A percentile compares a stretch with the other conserved stretches of the same genome.
These are phyloP conservation scores for Dascyllus trimaculatus DNA, from an alignment of 2,113 vertebrate species.

Conservation along the genomic window DNA sequence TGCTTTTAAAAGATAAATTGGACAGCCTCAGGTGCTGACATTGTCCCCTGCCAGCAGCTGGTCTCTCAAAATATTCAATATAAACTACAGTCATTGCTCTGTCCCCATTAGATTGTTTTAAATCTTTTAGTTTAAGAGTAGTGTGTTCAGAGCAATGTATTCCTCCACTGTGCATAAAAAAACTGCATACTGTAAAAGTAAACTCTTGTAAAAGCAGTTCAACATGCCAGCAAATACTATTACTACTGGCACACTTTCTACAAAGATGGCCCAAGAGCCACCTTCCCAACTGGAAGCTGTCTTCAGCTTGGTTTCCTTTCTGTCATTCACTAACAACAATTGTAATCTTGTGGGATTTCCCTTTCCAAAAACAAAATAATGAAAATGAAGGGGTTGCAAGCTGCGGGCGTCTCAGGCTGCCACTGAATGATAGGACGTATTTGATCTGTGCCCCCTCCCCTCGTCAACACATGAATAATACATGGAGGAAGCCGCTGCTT, in stretches of 20 bases:
- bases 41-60: background rate
- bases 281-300: slow-evolving; percentile 9
- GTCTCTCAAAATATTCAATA: slow-evolving; percentile 2
- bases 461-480: slow-evolving; percentile 51
- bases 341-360: slow-evolving; percentile 18
- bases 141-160: background rate
- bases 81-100: background rate
- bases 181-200: background rate
- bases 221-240: background rate
- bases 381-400: slow-evolving; percentile 2
- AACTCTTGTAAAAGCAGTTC: background rate
- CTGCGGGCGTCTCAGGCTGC: slow-evolving; percentile 24
- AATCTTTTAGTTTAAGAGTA: background rate
- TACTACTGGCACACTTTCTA: background rate
- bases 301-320: background rate
- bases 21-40: background rate
- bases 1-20: slow-evolving; percentile 10
- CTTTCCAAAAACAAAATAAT: slow-evolving; percentile 14
- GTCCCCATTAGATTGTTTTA: background rate
- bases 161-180: background rate
- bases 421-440: slow-evolving; percentile 23
- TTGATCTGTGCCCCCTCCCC: slow-evolving; percentile 49
- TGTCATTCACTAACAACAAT: slow-evolving; percentile 5
- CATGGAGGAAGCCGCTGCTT: slow-evolving; percentile 21
- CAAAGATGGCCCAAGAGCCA: background rate